Evolutionary conservation across 2,888 invertebrate genomes (phyloP).

Genomic region (Gibbula magus): DNA sequence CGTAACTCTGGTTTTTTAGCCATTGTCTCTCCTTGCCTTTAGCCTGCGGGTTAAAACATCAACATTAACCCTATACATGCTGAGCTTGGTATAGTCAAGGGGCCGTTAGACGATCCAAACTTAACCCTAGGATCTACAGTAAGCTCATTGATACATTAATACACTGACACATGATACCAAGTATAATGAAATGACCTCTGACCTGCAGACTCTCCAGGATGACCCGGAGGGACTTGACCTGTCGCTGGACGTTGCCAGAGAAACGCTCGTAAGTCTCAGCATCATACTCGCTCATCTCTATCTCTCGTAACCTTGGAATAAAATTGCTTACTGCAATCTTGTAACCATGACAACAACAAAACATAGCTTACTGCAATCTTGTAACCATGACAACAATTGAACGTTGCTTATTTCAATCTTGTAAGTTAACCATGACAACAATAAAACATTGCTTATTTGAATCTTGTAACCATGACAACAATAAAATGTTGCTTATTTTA

Average conservation of each 20-base stretch:
- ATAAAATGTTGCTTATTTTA: no score
- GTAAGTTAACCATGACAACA: no score
- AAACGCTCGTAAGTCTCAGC: conserved; percentile 90
- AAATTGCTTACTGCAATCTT: neutral
- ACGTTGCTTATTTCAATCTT: no score
- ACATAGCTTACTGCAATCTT: no score
- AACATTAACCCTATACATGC: neutral
- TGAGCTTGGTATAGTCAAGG: no score
- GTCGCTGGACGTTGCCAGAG: conserved; percentile 81
- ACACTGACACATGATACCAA: neutral
- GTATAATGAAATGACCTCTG: neutral
- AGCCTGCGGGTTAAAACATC: conserved; percentile 77
- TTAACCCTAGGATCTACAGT: no score
- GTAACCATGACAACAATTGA: no score
- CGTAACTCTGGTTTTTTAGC: conserved; percentile 93
- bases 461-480: no score
- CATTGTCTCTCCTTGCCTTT: conserved; percentile 96
- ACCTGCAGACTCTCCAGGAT: conserved; percentile 88
- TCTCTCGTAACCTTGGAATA: conserved; percentile 83
- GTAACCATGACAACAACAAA: no score
- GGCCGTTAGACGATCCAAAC: neutral
- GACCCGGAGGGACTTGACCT: conserved; percentile 89
- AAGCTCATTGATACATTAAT: no score
- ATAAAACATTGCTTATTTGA: no score
- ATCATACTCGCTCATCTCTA: conserved; percentile 95